phyloP scores from a whole-genome alignment of 2,113 vertebrate species.

The Cygnus buccinator region DNA sequence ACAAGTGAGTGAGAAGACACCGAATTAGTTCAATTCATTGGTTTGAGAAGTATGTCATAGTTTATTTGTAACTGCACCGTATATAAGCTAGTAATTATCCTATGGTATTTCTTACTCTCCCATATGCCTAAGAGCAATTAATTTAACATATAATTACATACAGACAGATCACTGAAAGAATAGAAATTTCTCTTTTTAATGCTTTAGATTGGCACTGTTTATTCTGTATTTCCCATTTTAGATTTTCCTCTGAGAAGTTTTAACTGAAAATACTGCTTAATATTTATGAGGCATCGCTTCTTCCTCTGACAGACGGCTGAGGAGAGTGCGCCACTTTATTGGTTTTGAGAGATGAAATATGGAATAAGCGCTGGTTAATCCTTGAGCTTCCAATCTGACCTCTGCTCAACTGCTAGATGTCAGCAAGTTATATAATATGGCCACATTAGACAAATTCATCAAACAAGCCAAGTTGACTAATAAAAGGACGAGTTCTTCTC shows the following conservation, averaged over 20 bases:
- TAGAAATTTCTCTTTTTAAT: neutral
- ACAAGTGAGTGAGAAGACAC: neutral
- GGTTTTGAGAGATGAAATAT: slow-evolving; percentile 55
- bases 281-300: neutral
- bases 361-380: slow-evolving; percentile 49
- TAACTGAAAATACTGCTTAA: neutral
- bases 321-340: neutral
- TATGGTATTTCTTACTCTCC: neutral
- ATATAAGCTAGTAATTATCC: neutral
- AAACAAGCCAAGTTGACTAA: slow-evolving; percentile 3
- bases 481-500: slow-evolving; percentile 26
- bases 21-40: neutral
- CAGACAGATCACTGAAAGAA: neutral
- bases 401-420: neutral
- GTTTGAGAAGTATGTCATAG: neutral
- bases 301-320: neutral
- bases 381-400: slow-evolving; percentile 48
- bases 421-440: neutral
- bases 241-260: neutral
- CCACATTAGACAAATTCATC: slow-evolving; percentile 14
- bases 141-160: neutral
- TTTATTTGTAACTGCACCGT: neutral
- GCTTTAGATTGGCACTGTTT: neutral
- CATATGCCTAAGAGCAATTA: neutral
- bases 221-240: neutral